These are phyloP conservation scores for Bombus pascuorum DNA, from an alignment of 1,140 invertebrate genomes.

Conservation along the genomic window DNA sequence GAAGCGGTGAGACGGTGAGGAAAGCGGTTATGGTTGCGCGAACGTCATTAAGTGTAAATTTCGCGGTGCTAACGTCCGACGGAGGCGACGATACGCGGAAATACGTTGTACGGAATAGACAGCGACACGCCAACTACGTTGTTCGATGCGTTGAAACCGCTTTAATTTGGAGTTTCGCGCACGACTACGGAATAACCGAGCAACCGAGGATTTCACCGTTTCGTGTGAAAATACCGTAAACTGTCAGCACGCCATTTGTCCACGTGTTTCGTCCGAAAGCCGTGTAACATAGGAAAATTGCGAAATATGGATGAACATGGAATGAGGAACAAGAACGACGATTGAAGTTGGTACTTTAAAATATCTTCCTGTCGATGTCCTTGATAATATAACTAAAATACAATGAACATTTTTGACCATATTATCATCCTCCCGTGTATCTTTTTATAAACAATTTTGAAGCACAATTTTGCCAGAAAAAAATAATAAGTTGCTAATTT, in stretches of 20 bases:
- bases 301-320: neutral
- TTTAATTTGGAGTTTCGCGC: conserved; percentile 31
- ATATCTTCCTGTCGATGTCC: neutral
- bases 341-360: neutral
- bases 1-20: neutral
- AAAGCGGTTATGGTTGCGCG: neutral
- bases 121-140: neutral
- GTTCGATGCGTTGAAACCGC: conserved; percentile 11
- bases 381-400: too few species aligned
- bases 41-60: conserved; percentile 25
- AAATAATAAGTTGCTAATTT: too few species aligned
- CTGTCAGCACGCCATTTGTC: neutral
- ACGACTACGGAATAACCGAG: neutral
- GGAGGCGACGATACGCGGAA: neutral
- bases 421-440: rapidly evolving
- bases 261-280: neutral
- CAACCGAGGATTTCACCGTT: conserved; percentile 25
- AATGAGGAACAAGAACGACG: neutral
- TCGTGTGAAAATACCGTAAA: conserved; percentile 32
- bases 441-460: too few species aligned
- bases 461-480: too few species aligned
- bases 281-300: neutral
- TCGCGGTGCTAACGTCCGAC: neutral
- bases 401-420: too few species aligned
- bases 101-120: conserved; percentile 12